Percentiles rank a stretch among this genome's conserved stretches.
These are phyloP conservation scores for Callyntrura sp. DNA, from an alignment of 2,888 invertebrate species.

Conservation along the genomic window DNA sequence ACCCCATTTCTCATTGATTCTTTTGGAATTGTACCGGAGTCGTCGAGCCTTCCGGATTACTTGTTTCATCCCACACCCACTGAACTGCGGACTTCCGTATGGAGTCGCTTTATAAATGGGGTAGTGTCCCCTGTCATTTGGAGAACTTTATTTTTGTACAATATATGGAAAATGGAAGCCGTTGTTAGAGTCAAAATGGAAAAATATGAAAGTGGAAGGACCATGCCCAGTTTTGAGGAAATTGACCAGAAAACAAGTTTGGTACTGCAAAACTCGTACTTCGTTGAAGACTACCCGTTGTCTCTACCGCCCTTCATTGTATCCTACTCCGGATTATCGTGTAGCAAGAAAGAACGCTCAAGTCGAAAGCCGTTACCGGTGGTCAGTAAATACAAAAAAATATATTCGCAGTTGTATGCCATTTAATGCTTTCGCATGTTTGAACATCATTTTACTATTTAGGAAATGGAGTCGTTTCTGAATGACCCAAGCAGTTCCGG, in stretches of 20 bases:
- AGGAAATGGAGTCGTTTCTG: slow-evolving; percentile 50
- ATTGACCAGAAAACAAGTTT: slow-evolving; percentile 45
- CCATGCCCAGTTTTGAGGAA: slow-evolving; percentile 3
- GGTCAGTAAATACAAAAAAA: too few species aligned
- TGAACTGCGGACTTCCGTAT: background rate
- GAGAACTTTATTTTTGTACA: background rate
- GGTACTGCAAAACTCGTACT: slow-evolving; percentile 26
- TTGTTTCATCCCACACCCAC: background rate
- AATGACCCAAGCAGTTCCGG: slow-evolving; percentile 49
- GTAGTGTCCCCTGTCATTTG: background rate
- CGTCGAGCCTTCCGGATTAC: slow-evolving; percentile 42
- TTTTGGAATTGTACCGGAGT: slow-evolving; percentile 50
- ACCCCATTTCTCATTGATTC: slow-evolving; percentile 14
- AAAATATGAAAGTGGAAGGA: background rate
- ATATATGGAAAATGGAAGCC: background rate
- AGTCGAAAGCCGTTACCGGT: slow-evolving; percentile 57
- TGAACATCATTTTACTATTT: too few species aligned
- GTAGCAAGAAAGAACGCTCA: slow-evolving; percentile 3
- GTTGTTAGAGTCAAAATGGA: background rate
- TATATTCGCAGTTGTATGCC: too few species aligned
- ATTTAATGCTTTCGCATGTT: too few species aligned
- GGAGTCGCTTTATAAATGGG: background rate
- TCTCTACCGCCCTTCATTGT: slow-evolving; percentile 46
- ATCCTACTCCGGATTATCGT: slow-evolving; percentile 44
- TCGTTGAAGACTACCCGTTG: slow-evolving; percentile 54